Evolutionary conservation across 2,888 invertebrate genomes (phyloP).

Genomic region (Meghimatium bilineatum): DNA sequence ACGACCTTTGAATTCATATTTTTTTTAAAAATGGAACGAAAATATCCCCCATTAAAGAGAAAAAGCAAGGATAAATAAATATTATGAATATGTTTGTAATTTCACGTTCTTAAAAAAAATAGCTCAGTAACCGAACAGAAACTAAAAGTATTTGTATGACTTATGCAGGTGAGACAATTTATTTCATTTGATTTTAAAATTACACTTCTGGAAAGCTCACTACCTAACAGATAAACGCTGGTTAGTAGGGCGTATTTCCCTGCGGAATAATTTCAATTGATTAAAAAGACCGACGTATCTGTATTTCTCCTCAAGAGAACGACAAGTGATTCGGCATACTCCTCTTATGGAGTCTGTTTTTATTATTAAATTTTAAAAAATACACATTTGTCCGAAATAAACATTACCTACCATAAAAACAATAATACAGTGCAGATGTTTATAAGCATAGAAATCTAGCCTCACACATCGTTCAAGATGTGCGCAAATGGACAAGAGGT

Average conservation of each 20-base stretch:
- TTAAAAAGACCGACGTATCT: slow-evolving; percentile 22
- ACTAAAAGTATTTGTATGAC: background rate
- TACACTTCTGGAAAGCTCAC: background rate
- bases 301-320: background rate
- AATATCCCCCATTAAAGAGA: too few species aligned
- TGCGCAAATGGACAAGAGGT: background rate
- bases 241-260: background rate
- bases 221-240: background rate
- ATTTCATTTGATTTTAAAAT: slow-evolving; percentile 37
- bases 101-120: too few species aligned
- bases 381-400: slow-evolving; percentile 7
- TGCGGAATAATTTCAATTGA: slow-evolving; percentile 24
- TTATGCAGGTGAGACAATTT: slow-evolving; percentile 28
- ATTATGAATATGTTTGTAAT: too few species aligned
- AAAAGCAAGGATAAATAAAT: too few species aligned
- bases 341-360: slow-evolving; percentile 26
- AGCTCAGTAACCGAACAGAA: slow-evolving; percentile 21
- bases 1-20: too few species aligned
- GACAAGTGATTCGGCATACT: background rate
- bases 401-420: background rate
- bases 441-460: background rate
- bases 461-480: slow-evolving; percentile 4
- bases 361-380: too few species aligned
- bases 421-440: background rate
- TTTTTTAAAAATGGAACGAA: too few species aligned